Evolutionary conservation across 2,797 vertebrate genomes (phyloP).

Genomic region (Buphagus erythrorhynchus): DNA sequence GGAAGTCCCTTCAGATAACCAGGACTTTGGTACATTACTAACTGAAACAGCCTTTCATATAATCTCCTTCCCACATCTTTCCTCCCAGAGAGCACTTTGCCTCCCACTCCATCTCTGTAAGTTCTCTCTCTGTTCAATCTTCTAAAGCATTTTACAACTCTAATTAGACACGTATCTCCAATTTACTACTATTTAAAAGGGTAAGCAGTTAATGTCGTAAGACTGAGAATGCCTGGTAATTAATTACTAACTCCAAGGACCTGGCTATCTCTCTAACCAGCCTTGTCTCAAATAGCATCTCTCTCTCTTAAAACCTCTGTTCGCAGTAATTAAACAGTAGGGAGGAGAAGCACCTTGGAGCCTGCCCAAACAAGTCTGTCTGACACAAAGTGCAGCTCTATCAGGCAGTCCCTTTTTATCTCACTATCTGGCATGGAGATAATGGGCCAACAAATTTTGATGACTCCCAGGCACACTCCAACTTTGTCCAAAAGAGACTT

Average conservation of each 20-base stretch:
- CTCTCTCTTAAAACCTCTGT: conserved; percentile 68
- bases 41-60: neutral
- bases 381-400: neutral
- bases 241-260: conserved; percentile 81
- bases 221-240: conserved; percentile 77
- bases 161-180: conserved; percentile 79
- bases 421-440: neutral
- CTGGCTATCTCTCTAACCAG: conserved; percentile 71
- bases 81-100: conserved; percentile 7
- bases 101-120: conserved; percentile 51
- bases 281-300: conserved; percentile 67
- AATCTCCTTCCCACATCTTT: neutral
- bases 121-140: conserved; percentile 51
- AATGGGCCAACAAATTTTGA: neutral
- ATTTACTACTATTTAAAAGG: conserved; percentile 83
- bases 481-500: neutral
- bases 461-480: neutral
- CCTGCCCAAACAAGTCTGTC: conserved; percentile 4
- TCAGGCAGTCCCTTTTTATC: neutral
- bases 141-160: conserved; percentile 72
- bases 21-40: neutral
- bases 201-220: conserved; percentile 77
- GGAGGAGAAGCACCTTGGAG: conserved; percentile 50
- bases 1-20: neutral
- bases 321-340: conserved; percentile 71